Conservation (phyloP, 2,797 vertebrate genomes). For the Brachyalestes nurse region DNA sequence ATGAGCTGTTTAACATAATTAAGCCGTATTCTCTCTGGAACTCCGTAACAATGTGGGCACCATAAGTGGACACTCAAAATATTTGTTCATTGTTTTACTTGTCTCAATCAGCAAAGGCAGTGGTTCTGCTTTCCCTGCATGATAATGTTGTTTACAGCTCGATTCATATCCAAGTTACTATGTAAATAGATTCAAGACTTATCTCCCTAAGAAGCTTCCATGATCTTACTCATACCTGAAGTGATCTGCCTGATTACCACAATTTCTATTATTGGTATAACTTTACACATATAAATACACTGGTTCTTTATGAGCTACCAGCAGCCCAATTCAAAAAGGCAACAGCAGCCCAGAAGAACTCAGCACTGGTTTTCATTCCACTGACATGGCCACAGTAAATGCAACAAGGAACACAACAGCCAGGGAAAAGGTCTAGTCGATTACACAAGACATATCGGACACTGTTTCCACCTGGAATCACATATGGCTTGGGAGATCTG, state of each 20-base stretch:
- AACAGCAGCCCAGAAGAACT: conserved; percentile 59
- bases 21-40: conserved; percentile 9
- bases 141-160: background rate
- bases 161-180: background rate
- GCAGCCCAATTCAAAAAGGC: conserved; percentile 48
- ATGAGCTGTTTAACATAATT: conserved; percentile 28
- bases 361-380: background rate
- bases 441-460: background rate
- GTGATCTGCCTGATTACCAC: background rate
- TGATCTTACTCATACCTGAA: background rate
- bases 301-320: no score
- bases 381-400: background rate
- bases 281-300: no score
- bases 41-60: background rate
- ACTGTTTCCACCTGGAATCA: no score
- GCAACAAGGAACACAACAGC: background rate
- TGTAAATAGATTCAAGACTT: background rate
- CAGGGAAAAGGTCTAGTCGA: background rate
- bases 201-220: background rate
- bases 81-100: background rate
- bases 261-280: no score
- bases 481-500: no score
- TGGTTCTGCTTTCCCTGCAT: background rate
- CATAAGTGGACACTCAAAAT: background rate
- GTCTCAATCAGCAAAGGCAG: background rate